These are phyloP conservation scores for Drosophila carrolli DNA, from an alignment of 1,140 invertebrate species.

Conservation along the genomic window DNA sequence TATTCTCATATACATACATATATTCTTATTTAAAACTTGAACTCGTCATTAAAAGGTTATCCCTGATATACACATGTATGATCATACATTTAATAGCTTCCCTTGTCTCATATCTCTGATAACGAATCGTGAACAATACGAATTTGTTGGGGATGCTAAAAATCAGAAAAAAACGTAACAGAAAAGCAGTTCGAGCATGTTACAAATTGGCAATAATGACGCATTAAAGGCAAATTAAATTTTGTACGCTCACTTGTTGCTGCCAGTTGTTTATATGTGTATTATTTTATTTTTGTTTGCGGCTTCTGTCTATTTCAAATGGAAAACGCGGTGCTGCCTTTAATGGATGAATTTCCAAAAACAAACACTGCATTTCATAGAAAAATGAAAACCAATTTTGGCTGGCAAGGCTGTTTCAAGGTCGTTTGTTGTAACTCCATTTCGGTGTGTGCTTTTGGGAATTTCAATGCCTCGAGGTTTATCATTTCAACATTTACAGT, in stretches of 20 bases:
- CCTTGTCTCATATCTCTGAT: slow-evolving; percentile 20
- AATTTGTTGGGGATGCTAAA: slow-evolving; percentile 5
- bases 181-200: slow-evolving; percentile 23
- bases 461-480: slow-evolving; percentile 20
- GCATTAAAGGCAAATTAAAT: slow-evolving; percentile 71
- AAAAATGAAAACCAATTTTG: slow-evolving; percentile 40
- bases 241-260: slow-evolving; percentile 63
- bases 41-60: no score
- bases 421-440: slow-evolving; percentile 37
- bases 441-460: slow-evolving; percentile 6
- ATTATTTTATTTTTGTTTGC: slow-evolving; percentile 35
- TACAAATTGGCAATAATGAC: slow-evolving; percentile 66
- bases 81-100: not conserved
- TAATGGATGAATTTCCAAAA: slow-evolving; percentile 49
- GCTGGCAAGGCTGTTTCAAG: slow-evolving; percentile 58
- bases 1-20: no score
- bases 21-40: no score
- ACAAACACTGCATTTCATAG: slow-evolving; percentile 49
- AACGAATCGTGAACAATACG: slow-evolving; percentile 15
- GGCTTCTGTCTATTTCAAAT: slow-evolving; percentile 29
- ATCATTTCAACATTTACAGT: slow-evolving; percentile 13
- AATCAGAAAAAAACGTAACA: slow-evolving; percentile 4
- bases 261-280: slow-evolving; percentile 26
- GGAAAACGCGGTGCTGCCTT: slow-evolving; percentile 51
- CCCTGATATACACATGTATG: no score